Evolutionary conservation across 1,140 invertebrate genomes (phyloP), one percentile per base, ranked within the genome.

Genomic region (Vanessa tameamea): DNA sequence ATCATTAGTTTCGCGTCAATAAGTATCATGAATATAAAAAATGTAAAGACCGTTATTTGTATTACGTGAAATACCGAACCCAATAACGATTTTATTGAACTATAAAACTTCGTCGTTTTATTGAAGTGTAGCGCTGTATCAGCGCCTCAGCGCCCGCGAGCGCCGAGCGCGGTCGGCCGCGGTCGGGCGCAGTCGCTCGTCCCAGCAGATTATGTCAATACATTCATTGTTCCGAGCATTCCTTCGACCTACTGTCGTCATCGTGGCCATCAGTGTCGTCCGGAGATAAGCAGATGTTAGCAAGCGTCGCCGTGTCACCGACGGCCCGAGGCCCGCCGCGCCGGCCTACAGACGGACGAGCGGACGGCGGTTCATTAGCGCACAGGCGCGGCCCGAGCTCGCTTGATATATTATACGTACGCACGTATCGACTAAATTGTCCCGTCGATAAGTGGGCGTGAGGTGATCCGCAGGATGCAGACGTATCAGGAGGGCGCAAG

Each of bases 401-500:
- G 72, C 68, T 82, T 86, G 81, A 87, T 90, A 90, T 90, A 90
- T 90, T 87, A 87, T 83, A 85, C 78, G 80, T 85, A 84, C 80
- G 82, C 80, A 78, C 83, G 83, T 85, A 90, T 87, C 87, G 85
- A 84, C 80, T 87, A 87, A 88, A 89, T 88, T 88, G 87, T 88
- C 82, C 78, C 78, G 72, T 81, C 84, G 87, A 89, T 89, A 88
- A 90, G 87, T 89, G 87, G 87, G 88, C 88, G 88, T 76, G 85
- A 74, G 83, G 81, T 75, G 57, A 23, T 12, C 61, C 63, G 26
- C 69, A 67, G n/a, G 57, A 51, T 31, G 51, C 63, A 71, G 64
- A 50, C 55, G 57, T 59, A 65, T 64, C 23, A 37, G 47, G n/a
- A 68, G 12, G 11, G 23, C 26, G 11, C 14, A 13, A 14, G 1